These are phyloP conservation scores for Polymixis lichenea DNA, from an alignment of 2,888 invertebrate genomes.

Conservation along the genomic window DNA sequence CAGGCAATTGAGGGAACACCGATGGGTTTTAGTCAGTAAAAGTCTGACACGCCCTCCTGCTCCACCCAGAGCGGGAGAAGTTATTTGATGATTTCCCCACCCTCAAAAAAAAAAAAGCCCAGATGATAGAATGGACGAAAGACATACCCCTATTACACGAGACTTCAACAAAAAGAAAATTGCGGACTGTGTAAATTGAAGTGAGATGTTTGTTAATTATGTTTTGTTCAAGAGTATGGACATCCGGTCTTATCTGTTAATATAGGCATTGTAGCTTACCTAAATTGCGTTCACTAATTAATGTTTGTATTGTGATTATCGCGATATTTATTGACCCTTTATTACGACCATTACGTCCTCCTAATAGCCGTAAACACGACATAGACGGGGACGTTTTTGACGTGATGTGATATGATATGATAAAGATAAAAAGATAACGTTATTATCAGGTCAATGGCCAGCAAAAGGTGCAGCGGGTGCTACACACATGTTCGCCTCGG, in stretches of 20 bases:
- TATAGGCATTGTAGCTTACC: background rate
- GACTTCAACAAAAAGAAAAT: background rate
- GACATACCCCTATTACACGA: background rate
- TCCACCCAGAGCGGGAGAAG: no score
- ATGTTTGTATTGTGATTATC: slow-evolving; percentile 7
- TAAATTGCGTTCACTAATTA: background rate
- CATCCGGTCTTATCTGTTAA: slow-evolving; percentile 23
- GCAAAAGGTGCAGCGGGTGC: background rate
- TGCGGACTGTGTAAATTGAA: background rate
- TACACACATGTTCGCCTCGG: background rate
- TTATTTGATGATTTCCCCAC: no score
- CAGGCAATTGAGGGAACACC: no score
- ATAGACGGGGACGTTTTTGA: background rate
- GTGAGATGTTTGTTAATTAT: background rate
- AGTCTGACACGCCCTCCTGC: no score
- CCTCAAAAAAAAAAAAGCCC: no score
- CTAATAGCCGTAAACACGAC: no score
- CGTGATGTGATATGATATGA: background rate
- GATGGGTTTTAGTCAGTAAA: no score
- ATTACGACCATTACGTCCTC: background rate
- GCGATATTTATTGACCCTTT: slow-evolving; percentile 16
- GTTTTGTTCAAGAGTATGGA: background rate
- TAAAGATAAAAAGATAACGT: slow-evolving; percentile 10
- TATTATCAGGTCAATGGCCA: background rate
- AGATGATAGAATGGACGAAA: no score